phyloP scores from a whole-genome alignment of 2,797 vertebrate species.

The Hoplostethus mediterraneus region DNA sequence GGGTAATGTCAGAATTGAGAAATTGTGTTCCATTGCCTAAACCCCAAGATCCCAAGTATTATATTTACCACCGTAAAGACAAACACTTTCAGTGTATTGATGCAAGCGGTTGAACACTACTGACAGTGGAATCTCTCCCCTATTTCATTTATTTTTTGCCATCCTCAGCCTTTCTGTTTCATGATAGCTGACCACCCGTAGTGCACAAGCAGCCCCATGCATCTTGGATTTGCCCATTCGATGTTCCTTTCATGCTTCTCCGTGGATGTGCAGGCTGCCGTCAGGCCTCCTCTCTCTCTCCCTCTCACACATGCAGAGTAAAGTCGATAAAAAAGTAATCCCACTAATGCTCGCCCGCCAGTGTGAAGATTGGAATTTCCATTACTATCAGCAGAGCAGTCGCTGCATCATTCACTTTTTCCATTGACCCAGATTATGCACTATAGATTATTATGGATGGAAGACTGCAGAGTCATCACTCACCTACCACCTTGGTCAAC shows the following conservation, averaged over 20 bases:
- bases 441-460: neutral
- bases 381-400: conserved; percentile 1
- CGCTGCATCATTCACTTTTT: neutral
- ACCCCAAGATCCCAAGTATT: no score
- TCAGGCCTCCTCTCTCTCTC: neutral
- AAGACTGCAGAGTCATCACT: neutral
- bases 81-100: neutral
- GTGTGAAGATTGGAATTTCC: conserved; percentile 10
- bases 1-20: no score
- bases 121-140: neutral
- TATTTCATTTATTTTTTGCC: neutral
- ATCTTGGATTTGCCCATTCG: neutral
- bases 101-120: neutral
- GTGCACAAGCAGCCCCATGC: neutral
- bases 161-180: neutral
- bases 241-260: neutral
- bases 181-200: neutral
- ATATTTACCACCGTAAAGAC: neutral
- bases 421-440: neutral
- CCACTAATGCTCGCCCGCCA: conserved; percentile 36
- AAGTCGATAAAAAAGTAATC: conserved; percentile 52
- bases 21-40: no score
- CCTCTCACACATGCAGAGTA: neutral
- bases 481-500: no score
- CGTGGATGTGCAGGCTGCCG: neutral